These are phyloP conservation scores for Gymnoscelis rufifasciata DNA, from an alignment of 2,888 invertebrate genomes.

Conservation along the genomic window DNA sequence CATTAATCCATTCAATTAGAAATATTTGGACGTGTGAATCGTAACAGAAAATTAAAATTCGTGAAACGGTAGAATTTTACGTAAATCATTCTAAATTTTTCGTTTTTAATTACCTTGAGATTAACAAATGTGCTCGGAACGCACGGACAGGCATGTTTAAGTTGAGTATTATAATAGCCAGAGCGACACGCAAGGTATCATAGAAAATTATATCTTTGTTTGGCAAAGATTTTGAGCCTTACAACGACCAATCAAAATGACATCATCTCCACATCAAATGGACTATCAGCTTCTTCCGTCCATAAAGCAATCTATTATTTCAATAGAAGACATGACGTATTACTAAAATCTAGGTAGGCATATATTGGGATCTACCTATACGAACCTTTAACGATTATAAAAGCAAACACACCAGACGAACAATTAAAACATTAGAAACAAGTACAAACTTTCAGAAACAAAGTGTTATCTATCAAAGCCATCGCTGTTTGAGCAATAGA, in stretches of 20 bases:
- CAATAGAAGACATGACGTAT: no score
- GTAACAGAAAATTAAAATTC: slow-evolving; percentile 28
- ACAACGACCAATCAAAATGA: neutral
- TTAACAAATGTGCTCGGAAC: no score
- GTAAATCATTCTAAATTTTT: slow-evolving; percentile 23
- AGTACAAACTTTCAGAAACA: slow-evolving; percentile 40
- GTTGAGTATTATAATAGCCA: no score
- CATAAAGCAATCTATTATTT: neutral
- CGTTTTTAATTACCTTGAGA: no score
- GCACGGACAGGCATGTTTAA: no score
- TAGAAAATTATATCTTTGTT: no score
- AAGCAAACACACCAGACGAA: slow-evolving; percentile 22
- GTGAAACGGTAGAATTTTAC: slow-evolving; percentile 27
- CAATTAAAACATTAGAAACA: slow-evolving; percentile 45
- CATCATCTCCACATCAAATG: no score
- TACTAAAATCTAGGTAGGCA: no score
- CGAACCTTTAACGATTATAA: slow-evolving; percentile 3
- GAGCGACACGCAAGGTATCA: no score
- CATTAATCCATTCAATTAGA: slow-evolving; percentile 55
- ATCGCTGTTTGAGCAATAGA: slow-evolving; percentile 24
- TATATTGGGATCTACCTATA: neutral
- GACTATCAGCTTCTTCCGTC: neutral
- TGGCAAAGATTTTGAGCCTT: no score
- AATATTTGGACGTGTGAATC: slow-evolving; percentile 49
- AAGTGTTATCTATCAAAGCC: slow-evolving; percentile 46